A percentile compares a stretch with the other conserved stretches of the same genome.
phyloP scores from a whole-genome alignment of 2,797 vertebrate genomes.

The Onychomys arenicola region DNA sequence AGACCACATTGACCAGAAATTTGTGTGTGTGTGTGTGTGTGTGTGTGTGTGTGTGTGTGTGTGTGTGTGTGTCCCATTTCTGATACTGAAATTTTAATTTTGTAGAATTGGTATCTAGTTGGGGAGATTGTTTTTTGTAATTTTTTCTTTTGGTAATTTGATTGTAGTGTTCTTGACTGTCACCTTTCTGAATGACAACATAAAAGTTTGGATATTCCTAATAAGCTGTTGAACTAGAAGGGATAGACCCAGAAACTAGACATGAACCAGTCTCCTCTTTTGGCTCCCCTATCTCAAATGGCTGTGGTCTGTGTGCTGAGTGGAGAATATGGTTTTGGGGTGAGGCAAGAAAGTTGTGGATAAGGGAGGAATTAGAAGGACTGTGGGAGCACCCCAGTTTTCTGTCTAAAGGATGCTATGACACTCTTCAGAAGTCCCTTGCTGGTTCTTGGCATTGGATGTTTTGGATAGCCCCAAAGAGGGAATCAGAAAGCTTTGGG shows the following conservation, averaged over 20 bases:
- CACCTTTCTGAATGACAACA: background rate
- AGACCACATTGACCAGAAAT: background rate
- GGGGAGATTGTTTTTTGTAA: background rate
- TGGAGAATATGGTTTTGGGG: slow-evolving; percentile 19
- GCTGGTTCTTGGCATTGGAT: background rate
- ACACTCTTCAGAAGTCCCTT: background rate
- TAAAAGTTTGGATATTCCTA: background rate
- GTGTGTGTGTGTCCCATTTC: background rate
- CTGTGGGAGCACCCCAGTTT: background rate
- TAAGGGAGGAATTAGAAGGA: background rate
- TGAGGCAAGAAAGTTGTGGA: background rate
- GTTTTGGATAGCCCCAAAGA: background rate
- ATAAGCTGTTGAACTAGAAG: background rate
- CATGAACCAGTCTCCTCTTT: background rate
- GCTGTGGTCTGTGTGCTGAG: background rate
- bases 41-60: no score
- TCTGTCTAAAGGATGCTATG: background rate
- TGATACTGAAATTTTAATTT: background rate
- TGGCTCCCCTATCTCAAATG: background rate
- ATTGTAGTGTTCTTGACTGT: background rate
- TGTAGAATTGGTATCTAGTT: background rate
- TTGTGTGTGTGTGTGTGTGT: no score
- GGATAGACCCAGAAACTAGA: background rate
- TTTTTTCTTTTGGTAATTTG: background rate
- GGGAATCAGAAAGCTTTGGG: background rate